Evolutionary conservation across 2,888 invertebrate species (phyloP).

Genomic region (Mesopsocus fuscifrons): DNA sequence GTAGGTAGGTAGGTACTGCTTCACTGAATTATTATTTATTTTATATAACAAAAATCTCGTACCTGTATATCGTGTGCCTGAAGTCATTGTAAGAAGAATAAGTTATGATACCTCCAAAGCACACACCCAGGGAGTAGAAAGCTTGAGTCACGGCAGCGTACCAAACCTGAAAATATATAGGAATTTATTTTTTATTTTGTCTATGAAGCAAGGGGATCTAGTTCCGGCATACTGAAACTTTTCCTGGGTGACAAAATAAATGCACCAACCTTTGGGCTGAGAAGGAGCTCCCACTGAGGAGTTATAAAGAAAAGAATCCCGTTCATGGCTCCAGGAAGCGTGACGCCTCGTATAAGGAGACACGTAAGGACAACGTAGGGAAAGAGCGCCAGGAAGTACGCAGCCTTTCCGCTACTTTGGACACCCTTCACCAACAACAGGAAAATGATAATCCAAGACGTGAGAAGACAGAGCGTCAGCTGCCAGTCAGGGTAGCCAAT

Average conservation of each 20-base stretch:
- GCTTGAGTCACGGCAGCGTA: constrained; percentile 43
- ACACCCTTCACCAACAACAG: constrained; percentile 34
- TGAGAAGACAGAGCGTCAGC: constrained; percentile 29
- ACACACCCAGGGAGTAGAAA: constrained; percentile 41
- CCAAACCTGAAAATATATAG: constrained; percentile 31
- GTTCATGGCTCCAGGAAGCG: constrained; percentile 36
- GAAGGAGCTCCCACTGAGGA: constrained; percentile 42
- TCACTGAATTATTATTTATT: too few species aligned
- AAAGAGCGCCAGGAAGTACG: constrained; percentile 51
- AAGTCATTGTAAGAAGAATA: constrained; percentile 41
- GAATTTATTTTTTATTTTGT: too few species aligned
- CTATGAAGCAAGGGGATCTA: too few species aligned
- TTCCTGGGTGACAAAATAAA: constrained; percentile 22
- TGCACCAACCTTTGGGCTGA: constrained; percentile 31
- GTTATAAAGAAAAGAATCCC: constrained; percentile 44
- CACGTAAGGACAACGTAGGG: constrained; percentile 40
- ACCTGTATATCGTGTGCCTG: constrained; percentile 37
- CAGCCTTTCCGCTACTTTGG: constrained; percentile 38
- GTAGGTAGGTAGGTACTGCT: too few species aligned
- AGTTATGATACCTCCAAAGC: constrained; percentile 41
- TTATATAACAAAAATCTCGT: too few species aligned
- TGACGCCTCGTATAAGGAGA: constrained; percentile 37
- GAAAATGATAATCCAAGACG: constrained; percentile 33
- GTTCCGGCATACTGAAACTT: too few species aligned
- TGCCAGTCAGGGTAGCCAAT: constrained; percentile 35